phyloP scores from a whole-genome alignment of 2,888 invertebrate species.

The Desoria tigrina region DNA sequence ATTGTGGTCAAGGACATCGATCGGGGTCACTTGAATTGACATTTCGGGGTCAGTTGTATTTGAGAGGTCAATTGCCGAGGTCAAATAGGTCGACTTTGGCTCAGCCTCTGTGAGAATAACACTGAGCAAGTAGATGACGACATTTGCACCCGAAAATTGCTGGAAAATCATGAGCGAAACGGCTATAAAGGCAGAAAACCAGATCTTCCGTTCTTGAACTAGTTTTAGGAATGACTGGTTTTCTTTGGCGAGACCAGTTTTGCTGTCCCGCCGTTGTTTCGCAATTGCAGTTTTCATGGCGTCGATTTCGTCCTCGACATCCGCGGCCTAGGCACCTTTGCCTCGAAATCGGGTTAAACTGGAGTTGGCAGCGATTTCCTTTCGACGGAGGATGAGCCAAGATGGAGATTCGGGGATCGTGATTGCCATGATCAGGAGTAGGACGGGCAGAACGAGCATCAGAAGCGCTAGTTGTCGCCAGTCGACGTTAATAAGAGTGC shows the following conservation, averaged over 20 bases:
- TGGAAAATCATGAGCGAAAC: slow-evolving; percentile 58
- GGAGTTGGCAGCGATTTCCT: slow-evolving; percentile 59
- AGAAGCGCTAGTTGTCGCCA: slow-evolving; percentile 65
- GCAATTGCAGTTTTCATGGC: too few species aligned
- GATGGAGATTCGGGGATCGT: slow-evolving; percentile 69
- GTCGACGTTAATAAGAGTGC: slow-evolving; percentile 61
- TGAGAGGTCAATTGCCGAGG: slow-evolving; percentile 54
- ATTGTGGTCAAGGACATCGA: slow-evolving; percentile 57
- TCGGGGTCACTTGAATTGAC: slow-evolving; percentile 50
- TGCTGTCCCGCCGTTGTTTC: slow-evolving; percentile 7
- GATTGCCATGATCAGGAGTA: slow-evolving; percentile 61
- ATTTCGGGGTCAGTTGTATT: too few species aligned
- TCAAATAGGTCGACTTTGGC: neutral
- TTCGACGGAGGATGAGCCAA: slow-evolving; percentile 61
- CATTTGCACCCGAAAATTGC: slow-evolving; percentile 63
- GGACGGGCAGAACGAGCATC: slow-evolving; percentile 60
- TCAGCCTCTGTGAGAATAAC: slow-evolving; percentile 64
- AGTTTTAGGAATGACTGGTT: neutral
- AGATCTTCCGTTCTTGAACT: slow-evolving; percentile 29
- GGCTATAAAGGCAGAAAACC: slow-evolving; percentile 42
- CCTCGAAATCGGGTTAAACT: slow-evolving; percentile 62
- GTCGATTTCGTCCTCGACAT: slow-evolving; percentile 30
- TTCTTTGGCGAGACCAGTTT: neutral
- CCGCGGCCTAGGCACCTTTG: slow-evolving; percentile 50
- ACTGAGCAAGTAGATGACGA: slow-evolving; percentile 66